These are phyloP conservation scores for Rhabdomys dilectus DNA, from an alignment of 2,113 vertebrate species.

Conservation along the genomic window DNA sequence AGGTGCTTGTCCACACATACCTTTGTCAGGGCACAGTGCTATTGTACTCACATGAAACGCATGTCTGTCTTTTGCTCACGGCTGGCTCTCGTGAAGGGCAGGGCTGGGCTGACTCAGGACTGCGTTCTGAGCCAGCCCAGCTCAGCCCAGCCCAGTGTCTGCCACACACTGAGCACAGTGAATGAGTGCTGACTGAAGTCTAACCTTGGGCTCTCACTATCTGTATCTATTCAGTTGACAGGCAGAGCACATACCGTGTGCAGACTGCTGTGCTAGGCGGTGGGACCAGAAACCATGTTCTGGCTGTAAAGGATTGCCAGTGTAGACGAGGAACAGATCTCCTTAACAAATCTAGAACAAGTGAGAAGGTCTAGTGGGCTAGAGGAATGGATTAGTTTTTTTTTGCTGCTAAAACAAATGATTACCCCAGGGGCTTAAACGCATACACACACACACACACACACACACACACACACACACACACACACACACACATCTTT, in stretches of 20 bases:
- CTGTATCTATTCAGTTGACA: background rate
- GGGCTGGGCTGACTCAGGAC: conserved; percentile 72
- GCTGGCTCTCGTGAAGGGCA: conserved; percentile 39
- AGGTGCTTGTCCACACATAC: conserved; percentile 22
- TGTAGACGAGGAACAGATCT: background rate
- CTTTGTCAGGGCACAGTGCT: background rate
- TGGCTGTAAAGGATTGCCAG: background rate
- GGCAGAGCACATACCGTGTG: background rate
- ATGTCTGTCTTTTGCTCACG: background rate
- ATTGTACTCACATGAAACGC: background rate
- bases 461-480: background rate
- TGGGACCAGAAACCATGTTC: background rate
- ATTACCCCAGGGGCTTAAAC: background rate
- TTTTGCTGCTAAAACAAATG: background rate
- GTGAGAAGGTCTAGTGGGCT: background rate
- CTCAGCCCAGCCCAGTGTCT: background rate
- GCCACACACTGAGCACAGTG: background rate
- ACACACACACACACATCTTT: too few species aligned
- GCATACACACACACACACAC: background rate
- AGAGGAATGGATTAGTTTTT: background rate
- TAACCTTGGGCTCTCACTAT: background rate
- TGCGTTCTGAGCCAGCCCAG: conserved; percentile 10
- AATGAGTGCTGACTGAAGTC: background rate
- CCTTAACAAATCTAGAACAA: background rate
- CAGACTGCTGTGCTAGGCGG: background rate